Evolutionary conservation across 1,140 invertebrate species (phyloP).

Genomic region (Bombus picipes): DNA sequence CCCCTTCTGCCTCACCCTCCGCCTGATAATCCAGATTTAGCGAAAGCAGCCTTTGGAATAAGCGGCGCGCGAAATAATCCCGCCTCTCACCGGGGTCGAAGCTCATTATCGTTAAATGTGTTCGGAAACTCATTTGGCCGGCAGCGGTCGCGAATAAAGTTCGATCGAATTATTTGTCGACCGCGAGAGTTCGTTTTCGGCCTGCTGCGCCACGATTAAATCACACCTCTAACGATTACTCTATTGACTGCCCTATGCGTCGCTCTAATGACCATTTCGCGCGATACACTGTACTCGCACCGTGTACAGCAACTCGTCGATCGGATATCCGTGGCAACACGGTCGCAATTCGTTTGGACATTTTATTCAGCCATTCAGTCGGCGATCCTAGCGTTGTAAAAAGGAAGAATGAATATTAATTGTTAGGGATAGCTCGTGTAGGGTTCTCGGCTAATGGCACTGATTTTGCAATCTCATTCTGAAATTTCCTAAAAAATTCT

Average conservation of each 20-base stretch:
- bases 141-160: slow-evolving; percentile 11
- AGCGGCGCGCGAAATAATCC: slow-evolving; percentile 45
- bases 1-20: neutral
- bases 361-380: no score
- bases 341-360: no score
- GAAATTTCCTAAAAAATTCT: no score
- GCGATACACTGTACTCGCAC: neutral
- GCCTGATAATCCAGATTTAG: slow-evolving; percentile 32
- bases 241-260: slow-evolving; percentile 10
- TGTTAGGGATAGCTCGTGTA: no score
- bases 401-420: no score
- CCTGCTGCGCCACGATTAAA: neutral
- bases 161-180: slow-evolving; percentile 33
- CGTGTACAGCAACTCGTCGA: no score
- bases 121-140: slow-evolving; percentile 10
- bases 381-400: no score
- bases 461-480: no score
- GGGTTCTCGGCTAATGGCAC: no score
- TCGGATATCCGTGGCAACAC: no score
- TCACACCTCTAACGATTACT: slow-evolving; percentile 10
- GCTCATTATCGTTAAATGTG: slow-evolving; percentile 49
- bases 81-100: neutral
- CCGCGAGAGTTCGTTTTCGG: neutral
- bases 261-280: neutral
- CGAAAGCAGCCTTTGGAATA: slow-evolving; percentile 36